These are phyloP conservation scores for Wasmannia auropunctata DNA, from an alignment of 1,140 invertebrate species.

Conservation along the genomic window DNA sequence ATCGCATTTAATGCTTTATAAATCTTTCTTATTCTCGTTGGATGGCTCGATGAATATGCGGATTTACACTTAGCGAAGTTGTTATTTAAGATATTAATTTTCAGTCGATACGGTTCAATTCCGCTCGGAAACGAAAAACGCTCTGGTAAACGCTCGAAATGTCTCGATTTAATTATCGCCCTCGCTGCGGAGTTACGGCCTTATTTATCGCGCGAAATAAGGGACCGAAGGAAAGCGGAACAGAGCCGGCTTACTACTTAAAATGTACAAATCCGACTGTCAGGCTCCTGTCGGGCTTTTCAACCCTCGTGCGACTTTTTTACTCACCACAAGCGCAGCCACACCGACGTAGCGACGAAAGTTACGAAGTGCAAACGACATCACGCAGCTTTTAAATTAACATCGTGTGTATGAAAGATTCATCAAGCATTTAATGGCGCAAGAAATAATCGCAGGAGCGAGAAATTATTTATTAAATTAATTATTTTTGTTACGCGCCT, in stretches of 20 bases:
- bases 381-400: slow-evolving; percentile 70
- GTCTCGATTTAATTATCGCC: slow-evolving; percentile 74
- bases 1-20: neutral
- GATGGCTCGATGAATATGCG: neutral
- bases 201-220: slow-evolving; percentile 75
- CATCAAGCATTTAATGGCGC: slow-evolving; percentile 59
- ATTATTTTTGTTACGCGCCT: slow-evolving; percentile 30
- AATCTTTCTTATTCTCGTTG: neutral
- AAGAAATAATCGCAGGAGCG: slow-evolving; percentile 61
- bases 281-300: slow-evolving; percentile 73
- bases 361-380: slow-evolving; percentile 75
- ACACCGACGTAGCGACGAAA: slow-evolving; percentile 63
- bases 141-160: slow-evolving; percentile 45
- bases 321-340: slow-evolving; percentile 63
- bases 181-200: slow-evolving; percentile 59
- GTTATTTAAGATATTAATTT: slow-evolving; percentile 13
- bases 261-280: slow-evolving; percentile 78
- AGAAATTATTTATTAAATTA: slow-evolving; percentile 61
- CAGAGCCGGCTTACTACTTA: slow-evolving; percentile 67
- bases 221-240: slow-evolving; percentile 63
- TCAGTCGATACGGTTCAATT: slow-evolving; percentile 29
- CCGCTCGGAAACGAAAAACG: neutral
- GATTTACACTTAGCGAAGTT: neutral
- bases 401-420: slow-evolving; percentile 61
- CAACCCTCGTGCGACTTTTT: slow-evolving; percentile 67